Conservation (phyloP, 2,888 invertebrate species). For the Sphaerophoria taeniata region DNA sequence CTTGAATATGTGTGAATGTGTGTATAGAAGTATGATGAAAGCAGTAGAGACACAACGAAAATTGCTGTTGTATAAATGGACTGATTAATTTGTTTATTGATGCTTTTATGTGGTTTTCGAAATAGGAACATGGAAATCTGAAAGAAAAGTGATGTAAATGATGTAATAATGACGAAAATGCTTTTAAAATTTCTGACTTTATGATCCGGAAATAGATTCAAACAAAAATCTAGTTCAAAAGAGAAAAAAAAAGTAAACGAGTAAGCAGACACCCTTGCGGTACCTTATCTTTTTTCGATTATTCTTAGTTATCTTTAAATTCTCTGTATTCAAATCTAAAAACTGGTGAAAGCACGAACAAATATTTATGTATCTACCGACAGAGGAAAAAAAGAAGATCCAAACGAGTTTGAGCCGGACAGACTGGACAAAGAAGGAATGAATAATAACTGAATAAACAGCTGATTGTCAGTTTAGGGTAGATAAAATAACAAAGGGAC, state of each 20-base stretch:
- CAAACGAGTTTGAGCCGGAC: slow-evolving; percentile 12
- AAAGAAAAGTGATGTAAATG: slow-evolving; percentile 19
- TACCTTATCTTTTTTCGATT: background rate
- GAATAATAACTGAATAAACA: background rate
- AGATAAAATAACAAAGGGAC: background rate
- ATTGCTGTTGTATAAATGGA: slow-evolving; percentile 32
- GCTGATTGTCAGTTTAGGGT: background rate
- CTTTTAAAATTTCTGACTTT: background rate
- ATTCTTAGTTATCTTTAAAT: background rate
- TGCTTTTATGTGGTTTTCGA: slow-evolving; percentile 23
- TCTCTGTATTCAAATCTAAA: background rate
- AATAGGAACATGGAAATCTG: background rate
- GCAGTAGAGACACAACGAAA: background rate
- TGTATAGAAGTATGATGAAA: slow-evolving; percentile 13
- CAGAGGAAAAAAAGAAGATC: background rate
- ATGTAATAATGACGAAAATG: slow-evolving; percentile 4
- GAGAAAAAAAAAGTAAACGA: background rate
- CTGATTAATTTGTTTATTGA: slow-evolving; percentile 58
- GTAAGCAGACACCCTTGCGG: background rate
- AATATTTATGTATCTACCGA: too few relatives aligned
- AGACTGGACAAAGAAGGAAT: background rate
- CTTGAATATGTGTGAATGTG: background rate
- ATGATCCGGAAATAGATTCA: slow-evolving; percentile 6
- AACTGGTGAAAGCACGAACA: background rate
- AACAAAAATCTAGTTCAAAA: background rate